Evolutionary conservation across 2,113 vertebrate genomes (phyloP), one percentile per base, ranked within the genome.

Genomic region (Phainopepla nitens): DNA sequence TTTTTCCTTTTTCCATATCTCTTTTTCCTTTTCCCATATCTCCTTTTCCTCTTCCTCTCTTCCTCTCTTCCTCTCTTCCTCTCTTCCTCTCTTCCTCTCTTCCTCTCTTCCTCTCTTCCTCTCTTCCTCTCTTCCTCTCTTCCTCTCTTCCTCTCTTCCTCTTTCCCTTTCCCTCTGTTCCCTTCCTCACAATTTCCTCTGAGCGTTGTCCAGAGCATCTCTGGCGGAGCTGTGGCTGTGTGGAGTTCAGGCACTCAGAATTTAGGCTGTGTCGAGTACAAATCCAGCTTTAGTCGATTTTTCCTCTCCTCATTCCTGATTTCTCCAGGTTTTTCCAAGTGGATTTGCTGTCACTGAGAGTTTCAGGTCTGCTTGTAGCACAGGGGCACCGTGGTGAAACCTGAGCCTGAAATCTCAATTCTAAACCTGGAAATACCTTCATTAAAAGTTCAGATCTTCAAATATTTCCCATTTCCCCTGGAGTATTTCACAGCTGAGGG

Each of bases 361-460:
- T 91, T 56, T 22, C 72, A 60, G 31, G 28, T 58, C 83, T 57
- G 14, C 28, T 80, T 62, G 49, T 42, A 42, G 60, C 54, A 20
- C 49, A 84, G 65, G 36, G 54, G 41, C 36, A 29, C 36, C 0
- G 0, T 3, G 5, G 44, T 45, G 25, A 68, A 47, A 35, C 23
- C 33, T 41, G 68, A 82, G 49, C 61, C 49, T 36, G 35, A 47
- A 42, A 61, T 65, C 45, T 71, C 33, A 41, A 54, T 61, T 77
- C 42, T 21, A 9, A 24, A 7, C 25, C 36, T 51, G 36, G 56
- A 73, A 89, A 82, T 31, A 23, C 8, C 90, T 71, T 66, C 71
- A 33, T 79, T 70, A 39, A 28, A 61, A 77, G 42, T 77, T 51
- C 45, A 78, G 36, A 64, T 39, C 76, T 76, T 72, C 42, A 17